Evolutionary conservation across 2,113 vertebrate species (phyloP), one percentile per base, ranked within the genome.

Genomic region (Sinocyclocheilus grahami): DNA sequence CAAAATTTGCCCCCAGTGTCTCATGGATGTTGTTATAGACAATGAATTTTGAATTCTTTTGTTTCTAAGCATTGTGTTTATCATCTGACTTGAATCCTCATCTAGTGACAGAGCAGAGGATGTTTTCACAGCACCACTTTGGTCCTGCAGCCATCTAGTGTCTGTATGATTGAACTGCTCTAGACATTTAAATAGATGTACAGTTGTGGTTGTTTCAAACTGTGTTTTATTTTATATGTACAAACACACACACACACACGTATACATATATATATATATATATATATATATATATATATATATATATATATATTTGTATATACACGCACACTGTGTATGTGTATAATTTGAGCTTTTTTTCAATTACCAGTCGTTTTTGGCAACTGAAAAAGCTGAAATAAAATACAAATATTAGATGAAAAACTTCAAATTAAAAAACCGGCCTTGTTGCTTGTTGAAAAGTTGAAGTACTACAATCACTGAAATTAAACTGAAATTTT

Each of bases 81-180:
- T 81, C 7, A 48, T 48, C 2, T 39, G 12, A 12, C 24, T 69
- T 5, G 16, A 7, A 11, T 22, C 60, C 6, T 14, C 24, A 27
- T 39, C 13, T 22, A 63, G 10, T 37, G 20, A 58, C 42, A 69
- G n/a, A 82, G 18, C 3, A 46, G 27, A 33, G 51, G 13, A 53
- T 1, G 37, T 3, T 10, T 81, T 37, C 5, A 18, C 0, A 84
- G 48, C 5, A 42, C 2, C 42, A 14, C 74, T 39, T 71, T 78
- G 72, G 51, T 69, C 42, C n/a, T 82, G 46, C 63, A 14, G 82
- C 85, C 88, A 82, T n/a, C 88, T 86, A 71, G 85, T 78, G 82
- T 84, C 48, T 27, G 53, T 46, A 51, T 3, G 12, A 14, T 12
- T 30, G 48, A 69, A 77, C 60, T 86, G 33, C 77, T 5, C 1